phyloP scores from a whole-genome alignment of 1,140 invertebrate genomes.

The Macrobrachium rosenbergii region DNA sequence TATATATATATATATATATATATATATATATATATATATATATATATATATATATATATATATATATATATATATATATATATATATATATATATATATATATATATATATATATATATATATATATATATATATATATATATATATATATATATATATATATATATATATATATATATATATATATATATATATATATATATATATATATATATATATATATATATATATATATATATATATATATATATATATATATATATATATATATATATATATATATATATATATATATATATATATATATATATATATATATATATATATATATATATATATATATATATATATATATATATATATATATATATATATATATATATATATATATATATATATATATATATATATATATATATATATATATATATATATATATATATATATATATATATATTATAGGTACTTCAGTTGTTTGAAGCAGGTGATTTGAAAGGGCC shows the following conservation, averaged over 20 bases:
- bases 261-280: neutral
- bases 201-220: constrained; percentile 9
- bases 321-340: constrained; percentile 14
- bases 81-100: constrained; percentile 24
- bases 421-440: too few species aligned
- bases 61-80: constrained; percentile 20
- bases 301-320: neutral
- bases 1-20: too few species aligned
- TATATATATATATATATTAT: too few species aligned
- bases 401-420: too few species aligned
- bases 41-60: neutral
- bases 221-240: constrained; percentile 23
- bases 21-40: neutral
- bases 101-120: constrained; percentile 14
- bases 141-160: constrained; percentile 22
- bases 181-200: constrained; percentile 9
- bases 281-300: constrained; percentile 12
- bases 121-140: constrained; percentile 3
- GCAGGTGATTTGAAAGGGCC: too few species aligned
- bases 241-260: neutral
- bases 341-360: neutral
- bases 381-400: too few species aligned
- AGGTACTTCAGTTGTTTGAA: too few species aligned
- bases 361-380: constrained; percentile 8
- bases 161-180: neutral